Evolutionary conservation across 2,888 invertebrate species (phyloP), one percentile per base, ranked within the genome.

Genomic region (Drosophila kanekoi): DNA sequence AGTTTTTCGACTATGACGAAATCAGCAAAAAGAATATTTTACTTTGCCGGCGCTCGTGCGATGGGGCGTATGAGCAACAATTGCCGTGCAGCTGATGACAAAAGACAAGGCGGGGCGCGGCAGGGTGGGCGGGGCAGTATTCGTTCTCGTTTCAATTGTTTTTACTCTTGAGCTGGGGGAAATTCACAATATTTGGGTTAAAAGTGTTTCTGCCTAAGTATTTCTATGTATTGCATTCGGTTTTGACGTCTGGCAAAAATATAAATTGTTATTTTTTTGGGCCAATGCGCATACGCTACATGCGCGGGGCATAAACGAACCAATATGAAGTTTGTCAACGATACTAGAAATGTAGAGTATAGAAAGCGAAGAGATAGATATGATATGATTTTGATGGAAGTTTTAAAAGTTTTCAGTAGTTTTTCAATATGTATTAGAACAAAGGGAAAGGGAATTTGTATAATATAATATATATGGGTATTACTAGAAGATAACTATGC

Each of bases 161-260:
- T 47, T 23, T 47, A 49, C 47, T 53, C 52, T 67, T 41, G 37
- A 71, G 65, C 49, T 47, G 53, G 54, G 68, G 74, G 63, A 65
- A 78, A 78, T 74, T 67, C 57, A 85, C 77, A 85, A 73, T 71
- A 83, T 83, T 83, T 85, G 80, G 87, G 85, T 85, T 83, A 82
- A 61, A 38, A 59, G 58, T 61, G 61, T 73, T 56, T 45, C 47
- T 16, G 53, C 49, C 57, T 51, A 67, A 62, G 52, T 61, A 53
- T 33, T 43, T 54, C 23, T 28, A 23, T 45, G 69, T 64, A 72
- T 60, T 79, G 71, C 80, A 62, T 81, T 77, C 41, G 62, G 54
- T 47, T 70, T 81, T 84, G 85, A 81, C 77, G 65, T 79, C 52
- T 69, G 71, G 38, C 67, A n/a, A 20, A 53, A 52, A 63, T 60